phyloP scores from a whole-genome alignment of 1,140 invertebrate genomes.

The Zaprionus kolodkinae region DNA sequence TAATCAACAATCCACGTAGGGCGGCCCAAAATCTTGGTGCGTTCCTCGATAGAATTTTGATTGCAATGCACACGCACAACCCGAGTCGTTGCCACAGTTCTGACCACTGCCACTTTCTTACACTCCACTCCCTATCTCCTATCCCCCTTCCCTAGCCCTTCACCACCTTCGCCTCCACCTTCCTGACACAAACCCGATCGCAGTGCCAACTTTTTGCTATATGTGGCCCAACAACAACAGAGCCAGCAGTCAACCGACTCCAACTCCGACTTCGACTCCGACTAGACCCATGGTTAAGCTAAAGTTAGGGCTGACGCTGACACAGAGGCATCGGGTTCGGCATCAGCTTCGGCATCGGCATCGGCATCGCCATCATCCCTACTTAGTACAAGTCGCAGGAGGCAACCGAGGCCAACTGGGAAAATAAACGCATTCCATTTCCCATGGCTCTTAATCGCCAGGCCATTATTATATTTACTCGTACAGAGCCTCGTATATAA shows the following conservation, averaged over 20 bases:
- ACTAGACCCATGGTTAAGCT: conserved; percentile 23
- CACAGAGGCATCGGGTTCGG: not conserved
- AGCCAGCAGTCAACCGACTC: conserved; percentile 11
- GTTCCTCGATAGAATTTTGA: conserved; percentile 78
- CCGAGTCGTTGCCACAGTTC: not conserved
- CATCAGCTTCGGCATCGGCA: not conserved
- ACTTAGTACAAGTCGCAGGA: conserved; percentile 18
- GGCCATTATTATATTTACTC: conserved; percentile 78
- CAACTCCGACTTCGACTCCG: not conserved
- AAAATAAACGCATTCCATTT: conserved; percentile 76
- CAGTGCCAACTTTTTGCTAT: conserved; percentile 46
- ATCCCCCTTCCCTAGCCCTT: not conserved
- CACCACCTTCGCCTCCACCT: not conserved
- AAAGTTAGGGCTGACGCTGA: not conserved
- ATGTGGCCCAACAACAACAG: conserved; percentile 21
- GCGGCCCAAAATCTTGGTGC: conserved; percentile 70
- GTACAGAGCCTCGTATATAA: conserved; percentile 57
- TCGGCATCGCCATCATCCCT: conserved; percentile 6
- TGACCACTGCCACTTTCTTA: not conserved
- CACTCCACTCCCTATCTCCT: not conserved
- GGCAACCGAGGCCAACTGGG: conserved; percentile 59
- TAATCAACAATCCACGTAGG: conserved; percentile 57
- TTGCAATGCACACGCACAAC: conserved; percentile 73
- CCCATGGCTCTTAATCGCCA: conserved; percentile 81
- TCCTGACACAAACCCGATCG: not conserved